Evolutionary conservation across 2,797 vertebrate genomes (phyloP).

Genomic region (Anisognathus igniventris): DNA sequence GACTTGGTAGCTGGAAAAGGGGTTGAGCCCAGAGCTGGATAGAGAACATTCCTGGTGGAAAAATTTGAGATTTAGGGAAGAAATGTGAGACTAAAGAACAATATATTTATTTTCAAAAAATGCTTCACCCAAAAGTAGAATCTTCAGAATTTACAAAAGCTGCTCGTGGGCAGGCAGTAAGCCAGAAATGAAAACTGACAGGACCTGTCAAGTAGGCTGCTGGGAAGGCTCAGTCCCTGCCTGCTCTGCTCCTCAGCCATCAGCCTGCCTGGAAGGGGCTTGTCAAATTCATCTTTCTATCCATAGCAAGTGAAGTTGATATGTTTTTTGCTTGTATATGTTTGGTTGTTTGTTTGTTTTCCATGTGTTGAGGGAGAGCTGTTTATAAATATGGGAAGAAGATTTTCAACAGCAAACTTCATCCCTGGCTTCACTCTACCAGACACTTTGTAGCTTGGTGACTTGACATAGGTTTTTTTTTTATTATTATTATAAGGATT

Average conservation of each 20-base stretch:
- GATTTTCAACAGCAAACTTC: neutral
- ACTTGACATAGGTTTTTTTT: neutral
- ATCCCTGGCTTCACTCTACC: neutral
- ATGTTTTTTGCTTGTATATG: neutral
- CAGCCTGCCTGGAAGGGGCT: constrained; percentile 15
- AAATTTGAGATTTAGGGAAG: neutral
- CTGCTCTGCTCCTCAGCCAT: neutral
- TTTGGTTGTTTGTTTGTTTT: neutral
- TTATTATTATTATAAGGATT: fast-evolving
- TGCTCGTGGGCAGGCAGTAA: neutral
- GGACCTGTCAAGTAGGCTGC: neutral
- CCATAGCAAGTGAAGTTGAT: neutral
- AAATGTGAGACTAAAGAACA: neutral
- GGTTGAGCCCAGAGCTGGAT: neutral
- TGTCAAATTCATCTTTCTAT: neutral
- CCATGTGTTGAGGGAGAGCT: fast-evolving
- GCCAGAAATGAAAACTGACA: constrained; percentile 14
- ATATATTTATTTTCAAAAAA: neutral
- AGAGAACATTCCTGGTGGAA: neutral
- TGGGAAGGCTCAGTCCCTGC: neutral
- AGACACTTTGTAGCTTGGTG: neutral
- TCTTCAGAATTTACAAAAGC: neutral
- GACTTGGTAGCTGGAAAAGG: neutral
- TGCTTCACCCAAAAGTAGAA: neutral
- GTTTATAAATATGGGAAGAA: neutral